Base-by-base conservation (phyloP, 2,797 vertebrate genomes). In the Hippoglossus hippoglossus region DNA sequence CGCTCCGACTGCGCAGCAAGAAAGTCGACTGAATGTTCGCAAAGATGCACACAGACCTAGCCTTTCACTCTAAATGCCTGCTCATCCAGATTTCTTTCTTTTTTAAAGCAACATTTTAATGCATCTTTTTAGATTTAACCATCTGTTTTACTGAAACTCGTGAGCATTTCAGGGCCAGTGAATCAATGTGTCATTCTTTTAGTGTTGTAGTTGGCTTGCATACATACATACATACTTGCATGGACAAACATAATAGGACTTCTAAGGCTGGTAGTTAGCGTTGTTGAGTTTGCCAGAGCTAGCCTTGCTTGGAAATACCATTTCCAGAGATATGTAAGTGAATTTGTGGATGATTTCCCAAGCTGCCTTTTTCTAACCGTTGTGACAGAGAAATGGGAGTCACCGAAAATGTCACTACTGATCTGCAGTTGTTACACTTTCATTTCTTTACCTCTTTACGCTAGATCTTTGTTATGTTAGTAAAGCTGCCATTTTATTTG, bases 1-100 rank as follows among this genome's bases (percentile, higher is more conserved):
- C 93, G 0, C 89, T 95, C 39, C 94, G 93, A 50, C 92, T 96
- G 80, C 96, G 97, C 83, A 91, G 93, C 90, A 99, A 99, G 94
- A 99, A 99, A 92, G 90, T 98, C 36, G 95, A 96, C 92, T 99
- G 93, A 97, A 73, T 41, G 63, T 64, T 64, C 47, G 0, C 1
- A 2, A 19, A 58, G 46, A 63, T 2, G 25, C 72, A 22, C 63
- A 11, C 66, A 41, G 57, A 79, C 65, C 49, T 0, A 39, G 79
- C 89, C 72, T 83, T 87, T 84, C 75, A 71, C 74, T 79, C 75
- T 24, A 52, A 85, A 77, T 39, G 84, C 79, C 81, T 84, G 79
- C 69, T 89, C 73, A 67, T 55, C 51, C 55, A 39, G 39, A 44
- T 68, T 49, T 49, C 4, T 21, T 71, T 82, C 67, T 60, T 87